Conservation (phyloP, 1,140 invertebrate species). For the Mactra quadrangularis region DNA sequence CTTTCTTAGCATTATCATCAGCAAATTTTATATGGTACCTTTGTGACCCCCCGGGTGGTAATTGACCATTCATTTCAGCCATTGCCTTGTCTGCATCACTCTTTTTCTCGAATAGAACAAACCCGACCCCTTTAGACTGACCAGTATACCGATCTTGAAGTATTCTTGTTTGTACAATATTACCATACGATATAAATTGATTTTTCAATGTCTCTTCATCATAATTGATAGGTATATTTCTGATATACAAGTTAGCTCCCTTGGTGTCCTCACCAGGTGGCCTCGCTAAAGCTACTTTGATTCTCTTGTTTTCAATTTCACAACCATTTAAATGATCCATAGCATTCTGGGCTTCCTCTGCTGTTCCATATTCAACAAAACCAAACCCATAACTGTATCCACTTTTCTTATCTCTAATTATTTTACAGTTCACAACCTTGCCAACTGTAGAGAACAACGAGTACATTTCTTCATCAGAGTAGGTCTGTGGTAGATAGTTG, state of each 20-base stretch:
- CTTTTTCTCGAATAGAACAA: slow-evolving; percentile 88
- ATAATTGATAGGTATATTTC: slow-evolving; percentile 91
- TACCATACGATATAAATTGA: slow-evolving; percentile 93
- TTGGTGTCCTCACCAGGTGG: slow-evolving; percentile 96
- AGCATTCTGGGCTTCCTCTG: slow-evolving; percentile 93
- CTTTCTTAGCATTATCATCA: slow-evolving; percentile 94
- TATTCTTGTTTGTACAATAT: slow-evolving; percentile 95
- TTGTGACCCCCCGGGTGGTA: slow-evolving; percentile 92
- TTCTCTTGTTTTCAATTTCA: slow-evolving; percentile 92
- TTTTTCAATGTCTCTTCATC: slow-evolving; percentile 90
- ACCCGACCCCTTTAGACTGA: slow-evolving; percentile 93
- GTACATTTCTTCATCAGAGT: slow-evolving; percentile 95
- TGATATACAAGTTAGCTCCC: slow-evolving; percentile 97
- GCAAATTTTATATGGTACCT: slow-evolving; percentile 94
- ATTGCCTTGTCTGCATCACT: slow-evolving; percentile 95
- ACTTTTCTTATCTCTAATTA: slow-evolving; percentile 91
- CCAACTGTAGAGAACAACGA: slow-evolving; percentile 92
- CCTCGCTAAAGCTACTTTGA: slow-evolving; percentile 96
- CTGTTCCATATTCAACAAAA: slow-evolving; percentile 95
- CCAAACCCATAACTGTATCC: slow-evolving; percentile 98
- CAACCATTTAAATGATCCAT: slow-evolving; percentile 94
- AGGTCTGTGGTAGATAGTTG: slow-evolving; percentile 97
- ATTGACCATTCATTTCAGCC: slow-evolving; percentile 91
- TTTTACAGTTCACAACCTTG: slow-evolving; percentile 91
- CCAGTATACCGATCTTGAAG: slow-evolving; percentile 94